Evolutionary conservation across 2,888 invertebrate species (phyloP), one percentile per base, ranked within the genome.

Genomic region (Hetaerina titia): DNA sequence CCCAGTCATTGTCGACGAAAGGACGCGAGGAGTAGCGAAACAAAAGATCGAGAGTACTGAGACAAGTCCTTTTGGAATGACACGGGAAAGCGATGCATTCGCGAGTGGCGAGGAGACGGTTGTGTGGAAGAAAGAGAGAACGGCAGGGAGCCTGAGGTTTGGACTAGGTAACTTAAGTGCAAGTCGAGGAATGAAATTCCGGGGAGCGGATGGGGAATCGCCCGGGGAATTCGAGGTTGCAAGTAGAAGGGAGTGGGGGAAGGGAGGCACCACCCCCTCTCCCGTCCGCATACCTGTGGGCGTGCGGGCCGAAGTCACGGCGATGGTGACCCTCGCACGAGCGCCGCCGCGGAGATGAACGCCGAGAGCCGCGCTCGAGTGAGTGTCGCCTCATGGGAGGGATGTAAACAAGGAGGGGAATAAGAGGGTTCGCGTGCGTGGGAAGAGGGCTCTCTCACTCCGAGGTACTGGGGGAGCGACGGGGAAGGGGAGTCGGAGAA

Each of bases 371-470:
- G 25, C 81, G 64, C 90, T 45, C 64, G 64, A 57, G 56, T 56
- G 92, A 69, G 69, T 92, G 92, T 13, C 74, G 22, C 64, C 74
- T 17, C 31, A 13, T 31, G 8, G 81, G 31, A 25, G 81, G 92
- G 57, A 92, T 92, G 92, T 92, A 92, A 92, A 92, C 92, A 92
- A 45, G 56, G n/a, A 15, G 74, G 31, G 81, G 81, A 15, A 4
- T 13, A 31, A 17, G 22, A n/a, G 69, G 8, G 69, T 19, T 45
- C 56, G 22, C 56, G 25, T 56, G 57, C 92, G 92, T 74, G 92
- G 69, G 92, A 92, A 92, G 74, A 69, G 69, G 69, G 8, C 45
- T 45, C 45, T 45, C 45, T 45, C 45, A 45, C 31, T 25, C 9
- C 81, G 31, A 22, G 31, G 81, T 25, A 81, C 81, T 25, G 31